Base-by-base conservation (phyloP, 2,888 invertebrate genomes). In the Rhagophthalmus giganteus region DNA sequence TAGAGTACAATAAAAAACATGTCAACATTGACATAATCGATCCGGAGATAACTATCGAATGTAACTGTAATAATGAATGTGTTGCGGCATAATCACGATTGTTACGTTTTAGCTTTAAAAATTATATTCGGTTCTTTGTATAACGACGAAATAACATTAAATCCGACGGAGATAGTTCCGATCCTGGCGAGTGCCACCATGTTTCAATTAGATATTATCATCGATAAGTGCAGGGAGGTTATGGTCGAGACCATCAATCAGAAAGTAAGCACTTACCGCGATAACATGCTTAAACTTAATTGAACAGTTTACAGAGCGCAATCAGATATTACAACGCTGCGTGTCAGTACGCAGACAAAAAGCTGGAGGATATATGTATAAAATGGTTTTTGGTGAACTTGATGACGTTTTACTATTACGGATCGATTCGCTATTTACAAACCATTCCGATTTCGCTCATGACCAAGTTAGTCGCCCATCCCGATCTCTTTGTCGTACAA, bases 91-190 rank as follows among this genome's bases (percentile, higher is more conserved):
- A n/a, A n/a, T n/a, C n/a, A n/a, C n/a, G n/a, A n/a, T n/a, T n/a
- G n/a, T n/a, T n/a, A n/a, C n/a, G n/a, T 78, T 78, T 25, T 67
- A 85, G 87, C 87, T 14, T 71, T 89, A 46, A 79, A 81, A 61
- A 80, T 82, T 14, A 86, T 87, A 1, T 81, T 89, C 62, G 88
- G 89, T 9, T 88, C 88, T 1, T 78, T 89, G 63, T 90, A 90
- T 68, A 82, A 83, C 58, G 86, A 88, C 68, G 87, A 88, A 74
- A 79, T 89, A 2, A 80, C 79, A 50, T 76, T 89, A 26, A 84
- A 86, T 59, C 84, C 86, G 2, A 77, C 81, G 37, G 80, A 82
- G 65, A 84, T 87, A 8, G 79, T 86, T 50, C 78, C 83, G 1
- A 82, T 87, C 30, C 68, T 88, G 41, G 87, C 88, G 25, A 83